Conservation (phyloP, 2,113 vertebrate species). For the Etheostoma spectabile region DNA sequence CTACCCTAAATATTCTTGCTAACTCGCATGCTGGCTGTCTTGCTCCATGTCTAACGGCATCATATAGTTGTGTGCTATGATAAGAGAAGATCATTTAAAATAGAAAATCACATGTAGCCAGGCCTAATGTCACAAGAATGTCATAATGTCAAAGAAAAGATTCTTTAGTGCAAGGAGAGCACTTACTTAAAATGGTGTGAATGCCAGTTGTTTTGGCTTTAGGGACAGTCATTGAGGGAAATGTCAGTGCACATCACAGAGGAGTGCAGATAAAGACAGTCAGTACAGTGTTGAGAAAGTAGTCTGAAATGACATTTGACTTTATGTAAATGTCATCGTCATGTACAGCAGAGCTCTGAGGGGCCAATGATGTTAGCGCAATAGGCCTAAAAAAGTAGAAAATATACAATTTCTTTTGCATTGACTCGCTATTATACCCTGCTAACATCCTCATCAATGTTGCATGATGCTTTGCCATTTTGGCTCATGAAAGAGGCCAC, state of each 20-base stretch:
- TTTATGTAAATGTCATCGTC: constrained; percentile 46
- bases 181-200: constrained; percentile 11
- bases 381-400: not conserved
- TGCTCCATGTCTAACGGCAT: not conserved
- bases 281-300: constrained; percentile 4
- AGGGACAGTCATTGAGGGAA: constrained; percentile 26
- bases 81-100: constrained; percentile 5
- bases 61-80: constrained; percentile 1
- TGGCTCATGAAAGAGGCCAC: constrained; percentile 43
- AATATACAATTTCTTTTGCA: no score
- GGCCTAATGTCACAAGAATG: not conserved
- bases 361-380: constrained; percentile 1
- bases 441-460: constrained; percentile 52
- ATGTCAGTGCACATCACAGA: constrained; percentile 45
- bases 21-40: not conserved
- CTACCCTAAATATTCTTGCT: not conserved
- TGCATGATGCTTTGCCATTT: constrained; percentile 50
- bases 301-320: constrained; percentile 33
- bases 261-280: constrained; percentile 1
- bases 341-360: constrained; percentile 1
- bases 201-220: constrained; percentile 37
- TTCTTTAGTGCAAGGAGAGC: constrained; percentile 13
- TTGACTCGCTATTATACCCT: constrained; percentile 6
- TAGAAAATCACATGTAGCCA: not conserved
- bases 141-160: constrained; percentile 24